phyloP scores from a whole-genome alignment of 2,888 invertebrate species.

The Beris chalybata region DNA sequence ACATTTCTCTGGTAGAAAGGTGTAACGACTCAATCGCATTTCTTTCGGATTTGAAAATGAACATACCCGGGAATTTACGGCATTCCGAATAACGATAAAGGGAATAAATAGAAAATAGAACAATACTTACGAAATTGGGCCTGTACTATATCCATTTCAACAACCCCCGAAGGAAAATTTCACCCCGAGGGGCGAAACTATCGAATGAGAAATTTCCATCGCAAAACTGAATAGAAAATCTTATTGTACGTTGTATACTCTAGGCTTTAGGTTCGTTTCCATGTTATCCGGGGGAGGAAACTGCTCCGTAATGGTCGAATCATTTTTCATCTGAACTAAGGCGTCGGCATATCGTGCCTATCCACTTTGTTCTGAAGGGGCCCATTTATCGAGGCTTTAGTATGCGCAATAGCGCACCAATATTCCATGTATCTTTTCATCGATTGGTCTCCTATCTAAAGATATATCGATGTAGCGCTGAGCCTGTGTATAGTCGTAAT shows the following conservation, averaged over 20 bases:
- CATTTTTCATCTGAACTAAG: constrained; percentile 37
- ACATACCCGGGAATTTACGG: too few species aligned
- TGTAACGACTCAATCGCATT: too few species aligned
- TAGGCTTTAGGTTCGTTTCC: too few species aligned
- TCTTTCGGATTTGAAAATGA: too few species aligned
- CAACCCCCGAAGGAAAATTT: neutral
- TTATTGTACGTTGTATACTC: too few species aligned
- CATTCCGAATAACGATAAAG: neutral
- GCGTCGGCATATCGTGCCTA: constrained; percentile 31
- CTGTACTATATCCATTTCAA: constrained; percentile 28
- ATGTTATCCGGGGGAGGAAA: constrained; percentile 31
- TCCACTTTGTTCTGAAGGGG: constrained; percentile 13
- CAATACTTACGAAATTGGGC: constrained; percentile 26
- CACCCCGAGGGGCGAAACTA: too few species aligned
- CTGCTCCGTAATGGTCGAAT: constrained; percentile 36
- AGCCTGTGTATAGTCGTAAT: too few species aligned
- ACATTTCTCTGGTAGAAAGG: too few species aligned
- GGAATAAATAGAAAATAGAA: constrained; percentile 15
- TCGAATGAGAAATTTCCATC: too few species aligned
- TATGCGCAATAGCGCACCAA: constrained; percentile 26
- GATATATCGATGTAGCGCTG: too few species aligned
- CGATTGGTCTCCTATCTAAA: constrained; percentile 15
- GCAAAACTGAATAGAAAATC: too few species aligned
- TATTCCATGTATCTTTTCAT: constrained; percentile 11
- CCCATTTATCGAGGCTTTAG: constrained; percentile 1